These are phyloP conservation scores for Euura saliciscinereae DNA, from an alignment of 1,140 invertebrate genomes.

Conservation along the genomic window DNA sequence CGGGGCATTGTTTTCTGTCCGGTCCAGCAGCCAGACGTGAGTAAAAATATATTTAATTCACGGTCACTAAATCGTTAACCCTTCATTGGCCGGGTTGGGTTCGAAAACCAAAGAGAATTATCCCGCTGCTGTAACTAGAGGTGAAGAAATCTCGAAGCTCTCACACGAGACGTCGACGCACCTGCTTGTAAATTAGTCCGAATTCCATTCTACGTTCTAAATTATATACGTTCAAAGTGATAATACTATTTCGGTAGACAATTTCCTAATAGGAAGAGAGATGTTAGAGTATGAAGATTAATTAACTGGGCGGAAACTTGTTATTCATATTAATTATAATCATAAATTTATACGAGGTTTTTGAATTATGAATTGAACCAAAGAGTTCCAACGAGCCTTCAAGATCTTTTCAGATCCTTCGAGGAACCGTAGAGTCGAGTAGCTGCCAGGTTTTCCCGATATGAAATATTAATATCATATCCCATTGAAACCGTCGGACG, in stretches of 20 bases:
- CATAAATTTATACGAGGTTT: too few relatives aligned
- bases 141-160: too few relatives aligned
- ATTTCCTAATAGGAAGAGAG: too few relatives aligned
- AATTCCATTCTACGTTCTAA: neutral
- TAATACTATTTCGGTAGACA: neutral
- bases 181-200: constrained; percentile 4
- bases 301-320: too few relatives aligned
- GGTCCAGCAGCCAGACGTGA: too few relatives aligned
- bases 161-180: neutral
- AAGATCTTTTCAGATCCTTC: neutral
- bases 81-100: neutral
- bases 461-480: neutral
- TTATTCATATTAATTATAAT: too few relatives aligned
- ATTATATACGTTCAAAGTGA: neutral
- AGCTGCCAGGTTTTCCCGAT: constrained; percentile 3
- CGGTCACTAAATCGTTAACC: neutral
- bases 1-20: neutral
- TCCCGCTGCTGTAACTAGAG: neutral
- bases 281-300: too few relatives aligned
- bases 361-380: too few relatives aligned
- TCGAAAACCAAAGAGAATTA: neutral
- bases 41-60: neutral
- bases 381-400: too few relatives aligned
- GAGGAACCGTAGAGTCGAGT: neutral
- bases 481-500: neutral